A percentile compares a stretch with the other conserved stretches of the same genome.
Evolutionary conservation across 2,797 vertebrate species (phyloP).

Genomic region (Bothrops alternatus): DNA sequence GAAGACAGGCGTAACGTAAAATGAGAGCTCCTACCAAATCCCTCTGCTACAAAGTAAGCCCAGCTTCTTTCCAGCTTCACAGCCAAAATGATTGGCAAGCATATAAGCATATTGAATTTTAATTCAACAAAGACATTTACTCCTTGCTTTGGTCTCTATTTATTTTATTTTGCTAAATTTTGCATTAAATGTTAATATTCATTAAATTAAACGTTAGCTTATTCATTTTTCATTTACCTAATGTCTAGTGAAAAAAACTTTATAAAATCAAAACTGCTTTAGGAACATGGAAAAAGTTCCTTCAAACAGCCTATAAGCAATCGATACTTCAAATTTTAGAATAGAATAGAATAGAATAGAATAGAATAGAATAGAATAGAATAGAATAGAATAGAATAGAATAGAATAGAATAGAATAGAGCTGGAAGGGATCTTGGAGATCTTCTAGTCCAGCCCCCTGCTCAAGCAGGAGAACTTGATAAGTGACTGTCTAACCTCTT

Average conservation of each 20-base stretch:
- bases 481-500: no score
- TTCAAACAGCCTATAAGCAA: background rate
- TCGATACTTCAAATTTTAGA: background rate
- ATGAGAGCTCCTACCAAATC: background rate
- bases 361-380: no score
- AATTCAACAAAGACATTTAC: background rate
- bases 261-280: background rate
- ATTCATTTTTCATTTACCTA: background rate
- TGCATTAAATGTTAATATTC: background rate
- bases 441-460: no score
- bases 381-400: no score
- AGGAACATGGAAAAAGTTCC: background rate
- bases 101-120: background rate
- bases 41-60: background rate
- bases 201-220: background rate
- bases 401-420: no score
- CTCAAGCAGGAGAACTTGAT: no score
- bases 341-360: accelerated
- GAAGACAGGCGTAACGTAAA: constrained; percentile 3
- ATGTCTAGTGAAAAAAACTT: background rate
- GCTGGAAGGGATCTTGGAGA: no score
- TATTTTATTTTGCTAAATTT: background rate
- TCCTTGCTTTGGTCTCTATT: background rate
- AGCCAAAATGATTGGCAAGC: background rate
- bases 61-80: background rate